phyloP scores from a whole-genome alignment of 2,888 invertebrate genomes.

The Lampropteryx suffumata region DNA sequence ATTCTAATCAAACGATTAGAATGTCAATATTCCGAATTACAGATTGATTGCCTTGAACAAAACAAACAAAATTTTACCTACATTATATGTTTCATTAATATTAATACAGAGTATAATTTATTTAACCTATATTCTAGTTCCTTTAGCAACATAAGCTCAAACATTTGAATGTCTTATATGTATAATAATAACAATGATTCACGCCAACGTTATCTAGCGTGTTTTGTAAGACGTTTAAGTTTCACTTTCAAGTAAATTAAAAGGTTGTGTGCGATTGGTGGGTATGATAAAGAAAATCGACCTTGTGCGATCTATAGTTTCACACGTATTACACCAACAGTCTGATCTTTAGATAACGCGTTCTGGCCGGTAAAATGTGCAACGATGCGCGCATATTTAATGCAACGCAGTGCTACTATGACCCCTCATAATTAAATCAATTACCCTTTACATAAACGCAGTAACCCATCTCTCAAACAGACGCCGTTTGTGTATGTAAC shows the following conservation, averaged over 20 bases:
- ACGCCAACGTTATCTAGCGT: slow-evolving; percentile 23
- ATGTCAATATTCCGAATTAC: too few species aligned
- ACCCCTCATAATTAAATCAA: slow-evolving; percentile 52
- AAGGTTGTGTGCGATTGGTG: slow-evolving; percentile 17
- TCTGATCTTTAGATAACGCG: background rate
- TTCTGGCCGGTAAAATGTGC: slow-evolving; percentile 5
- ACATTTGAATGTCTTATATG: slow-evolving; percentile 22
- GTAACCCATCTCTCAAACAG: slow-evolving; percentile 40
- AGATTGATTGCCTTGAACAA: slow-evolving; percentile 31
- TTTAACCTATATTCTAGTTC: slow-evolving; percentile 44
- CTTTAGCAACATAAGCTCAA: slow-evolving; percentile 37
- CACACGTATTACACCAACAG: slow-evolving; percentile 9
- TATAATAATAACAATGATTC: slow-evolving; percentile 24
- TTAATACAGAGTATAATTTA: slow-evolving; percentile 37
- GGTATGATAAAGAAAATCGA: slow-evolving; percentile 14
- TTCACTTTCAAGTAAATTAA: slow-evolving; percentile 23
- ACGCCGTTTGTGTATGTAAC: slow-evolving; percentile 47
- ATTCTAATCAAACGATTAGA: slow-evolving; percentile 34
- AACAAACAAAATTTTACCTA: slow-evolving; percentile 25
- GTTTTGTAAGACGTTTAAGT: slow-evolving; percentile 15
- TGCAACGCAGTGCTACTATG: slow-evolving; percentile 42
- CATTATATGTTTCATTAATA: slow-evolving; percentile 37
- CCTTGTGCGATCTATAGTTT: slow-evolving; percentile 16
- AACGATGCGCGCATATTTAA: slow-evolving; percentile 24
- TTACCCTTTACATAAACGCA: slow-evolving; percentile 49